These are phyloP conservation scores for Suncus etruscus DNA, from an alignment of 2,113 vertebrate genomes.

Conservation along the genomic window DNA sequence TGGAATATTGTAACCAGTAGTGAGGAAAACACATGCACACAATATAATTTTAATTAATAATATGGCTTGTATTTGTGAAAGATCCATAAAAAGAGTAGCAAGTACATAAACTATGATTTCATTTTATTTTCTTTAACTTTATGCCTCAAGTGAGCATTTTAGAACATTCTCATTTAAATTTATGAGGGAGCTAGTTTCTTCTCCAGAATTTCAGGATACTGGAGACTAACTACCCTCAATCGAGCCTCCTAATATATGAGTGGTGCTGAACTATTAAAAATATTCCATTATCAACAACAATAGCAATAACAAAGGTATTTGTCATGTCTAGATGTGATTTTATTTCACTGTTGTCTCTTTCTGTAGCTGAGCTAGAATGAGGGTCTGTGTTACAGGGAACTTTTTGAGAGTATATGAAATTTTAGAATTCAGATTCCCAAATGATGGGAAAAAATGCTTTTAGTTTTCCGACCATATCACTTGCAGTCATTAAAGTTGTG, in stretches of 20 bases:
- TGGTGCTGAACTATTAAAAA: not conserved
- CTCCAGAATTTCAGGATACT: not conserved
- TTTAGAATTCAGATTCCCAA: not conserved
- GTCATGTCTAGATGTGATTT: no score
- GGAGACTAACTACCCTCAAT: no score
- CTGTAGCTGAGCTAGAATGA: not conserved
- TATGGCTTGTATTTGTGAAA: not conserved
- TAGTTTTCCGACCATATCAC: not conserved
- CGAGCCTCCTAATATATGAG: not conserved
- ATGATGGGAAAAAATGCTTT: not conserved
- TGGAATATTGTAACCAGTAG: not conserved
- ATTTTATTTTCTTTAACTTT: not conserved
- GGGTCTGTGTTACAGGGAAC: not conserved
- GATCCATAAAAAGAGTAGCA: not conserved
- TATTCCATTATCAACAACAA: no score
- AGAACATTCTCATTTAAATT: not conserved
- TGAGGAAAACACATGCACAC: not conserved
- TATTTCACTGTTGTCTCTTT: not conserved
- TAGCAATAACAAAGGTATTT: no score
- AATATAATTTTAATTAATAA: not conserved
- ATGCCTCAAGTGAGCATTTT: not conserved
- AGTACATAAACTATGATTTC: no score
- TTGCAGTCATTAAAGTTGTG: not conserved
- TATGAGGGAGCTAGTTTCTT: not conserved
- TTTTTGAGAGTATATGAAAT: not conserved